Evolutionary conservation across 2,888 invertebrate species (phyloP), one percentile per base, ranked within the genome.

Genomic region (Apamea monoglypha): DNA sequence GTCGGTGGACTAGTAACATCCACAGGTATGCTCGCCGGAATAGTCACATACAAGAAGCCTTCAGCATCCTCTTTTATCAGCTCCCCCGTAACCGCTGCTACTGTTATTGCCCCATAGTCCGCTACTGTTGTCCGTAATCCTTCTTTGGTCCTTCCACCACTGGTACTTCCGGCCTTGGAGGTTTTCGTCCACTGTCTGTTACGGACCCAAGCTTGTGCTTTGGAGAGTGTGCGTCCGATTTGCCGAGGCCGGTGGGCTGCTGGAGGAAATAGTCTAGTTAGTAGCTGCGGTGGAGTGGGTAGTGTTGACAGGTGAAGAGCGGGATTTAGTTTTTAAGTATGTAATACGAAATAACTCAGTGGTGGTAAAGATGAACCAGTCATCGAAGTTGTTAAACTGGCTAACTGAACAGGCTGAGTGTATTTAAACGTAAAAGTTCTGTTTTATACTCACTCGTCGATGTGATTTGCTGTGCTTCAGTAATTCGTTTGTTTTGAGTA

Each of bases 131-230:
- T 29, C 29, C 53, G 12, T 50, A 69, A 25, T 50, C 4, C 69
- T 29, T 69, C 7, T 47, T 47, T 70, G 7, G 12, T n/a, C 10
- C 0, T 18, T 6, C 18, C 67, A 18, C 1, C n/a, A n/a, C 16
- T 69, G 29, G 69, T 18, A 1, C 32, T n/a, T 59, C 36, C n/a
- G 1, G 18, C 7, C 18, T 40, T 36, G 16, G 16, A 16, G n/a
- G n/a, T 10, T 6, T 59, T 76, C 4, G 6, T 36, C 76, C 76
- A 76, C 16, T 59, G 59, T 47, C n/a, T 61, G 2, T 76, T 29
- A 2, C 21, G 47, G 18, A 76, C 76, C 76, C 76, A 76, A 16
- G 36, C 76, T 76, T 76, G 76, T 3, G 76, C 76, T 47, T 76
- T 76, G 10, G 76, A 76, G 59, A 76, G 76, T n/a, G 47, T 76